Evolutionary conservation across 1,140 invertebrate species (phyloP).

Genomic region (Neodiprion pinetum): DNA sequence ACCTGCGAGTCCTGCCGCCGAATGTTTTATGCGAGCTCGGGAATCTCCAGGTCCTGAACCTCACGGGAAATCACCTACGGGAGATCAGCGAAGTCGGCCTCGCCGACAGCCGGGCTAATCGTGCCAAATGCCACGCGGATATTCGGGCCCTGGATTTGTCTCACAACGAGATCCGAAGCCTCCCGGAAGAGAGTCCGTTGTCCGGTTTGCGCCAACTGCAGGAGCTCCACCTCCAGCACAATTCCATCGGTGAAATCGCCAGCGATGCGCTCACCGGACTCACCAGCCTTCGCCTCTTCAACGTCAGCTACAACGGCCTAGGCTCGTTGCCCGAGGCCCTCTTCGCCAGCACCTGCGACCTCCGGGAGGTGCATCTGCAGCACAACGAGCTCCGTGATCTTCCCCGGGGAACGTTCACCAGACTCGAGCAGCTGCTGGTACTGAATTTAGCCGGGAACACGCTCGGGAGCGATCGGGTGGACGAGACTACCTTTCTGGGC

Average conservation of each 20-base stretch:
- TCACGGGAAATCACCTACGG: constrained; percentile 80
- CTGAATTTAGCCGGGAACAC: constrained; percentile 89
- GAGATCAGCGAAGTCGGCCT: constrained; percentile 78
- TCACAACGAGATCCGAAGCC: constrained; percentile 74
- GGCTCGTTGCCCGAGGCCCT: constrained; percentile 78
- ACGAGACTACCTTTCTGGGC: constrained; percentile 83
- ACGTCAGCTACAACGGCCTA: constrained; percentile 84
- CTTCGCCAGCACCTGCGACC: constrained; percentile 77
- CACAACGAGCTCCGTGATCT: constrained; percentile 82
- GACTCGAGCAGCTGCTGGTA: constrained; percentile 81
- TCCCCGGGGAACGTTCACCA: constrained; percentile 81
- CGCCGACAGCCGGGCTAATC: constrained; percentile 51
- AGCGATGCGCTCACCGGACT: constrained; percentile 79
- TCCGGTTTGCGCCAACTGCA: constrained; percentile 76
- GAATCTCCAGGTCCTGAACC: constrained; percentile 82
- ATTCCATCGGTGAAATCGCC: constrained; percentile 81
- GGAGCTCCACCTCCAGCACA: constrained; percentile 80
- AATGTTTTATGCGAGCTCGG: constrained; percentile 78
- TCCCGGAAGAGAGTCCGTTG: constrained; percentile 77
- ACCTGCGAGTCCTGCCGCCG: constrained; percentile 77
- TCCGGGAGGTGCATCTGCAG: constrained; percentile 84
- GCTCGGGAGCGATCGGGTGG: constrained; percentile 81
- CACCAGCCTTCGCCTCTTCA: constrained; percentile 77
- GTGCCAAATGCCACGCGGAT: constrained; percentile 64
- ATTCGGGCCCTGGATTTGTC: constrained; percentile 80